Evolutionary conservation across 2,888 invertebrate genomes (phyloP).

Genomic region (Rhagonycha fulva): DNA sequence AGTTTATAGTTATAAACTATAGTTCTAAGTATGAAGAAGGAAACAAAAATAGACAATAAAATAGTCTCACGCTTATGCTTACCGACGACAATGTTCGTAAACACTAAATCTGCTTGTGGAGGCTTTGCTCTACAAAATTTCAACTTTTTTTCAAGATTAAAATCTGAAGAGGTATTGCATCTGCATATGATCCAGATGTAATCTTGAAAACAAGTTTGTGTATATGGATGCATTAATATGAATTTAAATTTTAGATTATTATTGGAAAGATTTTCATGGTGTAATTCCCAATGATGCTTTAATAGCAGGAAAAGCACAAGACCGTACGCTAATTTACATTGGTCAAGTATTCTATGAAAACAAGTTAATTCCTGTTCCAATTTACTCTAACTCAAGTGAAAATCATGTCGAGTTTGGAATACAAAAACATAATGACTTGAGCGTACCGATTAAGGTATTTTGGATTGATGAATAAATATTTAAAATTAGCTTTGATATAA

Average conservation of each 20-base stretch:
- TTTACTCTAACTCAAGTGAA: slow-evolving; percentile 4
- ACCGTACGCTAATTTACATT: slow-evolving; percentile 22
- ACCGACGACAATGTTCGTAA: too few species aligned
- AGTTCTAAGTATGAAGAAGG: too few species aligned
- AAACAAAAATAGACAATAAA: too few species aligned
- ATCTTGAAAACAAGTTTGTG: not conserved
- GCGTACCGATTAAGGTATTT: slow-evolving; percentile 17
- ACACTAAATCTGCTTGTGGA: too few species aligned
- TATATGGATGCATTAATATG: too few species aligned
- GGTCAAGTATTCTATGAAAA: slow-evolving; percentile 23
- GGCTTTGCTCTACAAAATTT: too few species aligned
- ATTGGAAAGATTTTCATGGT: slow-evolving; percentile 22
- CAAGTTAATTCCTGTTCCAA: slow-evolving; percentile 20
- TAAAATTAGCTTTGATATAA: too few species aligned
- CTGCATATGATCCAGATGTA: too few species aligned
- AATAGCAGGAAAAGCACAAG: slow-evolving; percentile 12
- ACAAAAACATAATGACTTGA: not conserved
- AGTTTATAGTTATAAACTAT: too few species aligned
- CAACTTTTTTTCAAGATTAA: not conserved
- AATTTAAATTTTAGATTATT: slow-evolving; percentile 14
- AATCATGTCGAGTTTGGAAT: slow-evolving; percentile 10
- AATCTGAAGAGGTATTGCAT: too few species aligned
- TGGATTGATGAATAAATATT: not conserved
- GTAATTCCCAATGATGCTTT: slow-evolving; percentile 21
- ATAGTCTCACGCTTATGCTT: too few species aligned